Evolutionary conservation across 2,113 vertebrate species (phyloP).

Genomic region (Toxotes jaculatrix): DNA sequence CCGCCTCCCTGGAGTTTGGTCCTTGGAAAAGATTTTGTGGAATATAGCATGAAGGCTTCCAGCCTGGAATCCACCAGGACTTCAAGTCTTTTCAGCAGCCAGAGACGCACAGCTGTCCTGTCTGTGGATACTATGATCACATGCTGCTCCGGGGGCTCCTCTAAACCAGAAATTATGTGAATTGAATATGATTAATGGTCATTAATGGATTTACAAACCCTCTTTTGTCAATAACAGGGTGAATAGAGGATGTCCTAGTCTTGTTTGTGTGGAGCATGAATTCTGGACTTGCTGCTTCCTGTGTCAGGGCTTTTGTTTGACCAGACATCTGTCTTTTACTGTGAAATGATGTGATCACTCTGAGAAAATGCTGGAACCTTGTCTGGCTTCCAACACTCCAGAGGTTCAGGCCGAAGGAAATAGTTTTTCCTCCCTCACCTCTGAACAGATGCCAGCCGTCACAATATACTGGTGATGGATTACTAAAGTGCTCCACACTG

Average conservation of each 20-base stretch:
- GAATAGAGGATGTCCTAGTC: not conserved
- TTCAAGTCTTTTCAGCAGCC: not conserved
- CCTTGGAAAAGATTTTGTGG: slow-evolving; percentile 35
- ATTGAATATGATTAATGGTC: slow-evolving; percentile 18
- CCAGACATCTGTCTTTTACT: slow-evolving; percentile 56
- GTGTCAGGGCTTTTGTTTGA: slow-evolving; percentile 24
- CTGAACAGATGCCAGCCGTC: slow-evolving; percentile 34
- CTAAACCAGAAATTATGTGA: slow-evolving; percentile 20
- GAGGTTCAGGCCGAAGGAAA: slow-evolving; percentile 50
- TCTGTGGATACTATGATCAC: slow-evolving; percentile 18
- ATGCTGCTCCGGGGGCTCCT: slow-evolving; percentile 1
- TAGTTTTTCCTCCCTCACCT: slow-evolving; percentile 32
- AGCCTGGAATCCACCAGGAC: not conserved
- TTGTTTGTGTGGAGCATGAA: not conserved
- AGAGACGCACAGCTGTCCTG: slow-evolving; percentile 31
- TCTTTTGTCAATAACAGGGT: slow-evolving; percentile 5
- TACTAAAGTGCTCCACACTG: slow-evolving; percentile 1
- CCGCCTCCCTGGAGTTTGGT: slow-evolving; percentile 44
- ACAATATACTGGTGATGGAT: slow-evolving; percentile 29
- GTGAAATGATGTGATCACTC: slow-evolving; percentile 51
- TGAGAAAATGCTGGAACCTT: slow-evolving; percentile 53
- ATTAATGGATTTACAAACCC: not conserved
- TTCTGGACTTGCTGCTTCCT: not conserved
- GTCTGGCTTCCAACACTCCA: slow-evolving; percentile 28
- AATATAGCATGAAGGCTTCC: slow-evolving; percentile 13